Evolutionary conservation across 2,888 invertebrate genomes (phyloP), one percentile per base, ranked within the genome.

Genomic region (Hyposoter didymator): DNA sequence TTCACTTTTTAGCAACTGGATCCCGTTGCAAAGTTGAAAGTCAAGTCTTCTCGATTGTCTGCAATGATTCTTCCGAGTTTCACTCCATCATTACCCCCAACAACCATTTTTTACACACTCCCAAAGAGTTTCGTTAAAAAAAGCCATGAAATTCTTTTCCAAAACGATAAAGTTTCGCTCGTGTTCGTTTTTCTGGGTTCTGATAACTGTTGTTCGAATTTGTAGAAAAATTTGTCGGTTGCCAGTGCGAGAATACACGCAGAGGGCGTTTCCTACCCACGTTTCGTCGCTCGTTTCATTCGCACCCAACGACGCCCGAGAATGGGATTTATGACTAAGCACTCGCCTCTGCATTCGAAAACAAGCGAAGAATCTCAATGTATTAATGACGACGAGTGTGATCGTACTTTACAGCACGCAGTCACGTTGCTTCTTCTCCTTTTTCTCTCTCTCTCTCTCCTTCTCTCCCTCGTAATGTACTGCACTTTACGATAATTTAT

Each of bases 401-500:
- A 12, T 55, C 73, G 78, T 69, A 39, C 73, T 78, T 69, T 52
- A 67, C 52, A 73, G 19, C 62, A n/a, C 62, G 76, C 32, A 64
- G 45, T 70, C 59, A 62, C 43, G 55, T 49, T 69, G 70, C 52
- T 64, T 55, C 55, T 55, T 17, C 55, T 3, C 19, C 3, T 49
- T 10, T 28, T 14, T 28, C 12, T 59, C 22, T 14, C 28, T 28
- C 39, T 39, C 39, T 39, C 39, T 39, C 39, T 39, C 39, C 10
- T 10, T 59, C 6, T 14, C 59, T 59, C 14, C 4, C 64, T 72
- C 45, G 32, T 19, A 66, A 49, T 39, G 14, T 14, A 66, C 69
- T 59, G 74, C 81, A 81, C 19, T 49, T 79, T 83, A 86, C 84
- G 84, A 84, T 86, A 78, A 84, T 84, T 86, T 81, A 86, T 86